Percentiles rank a stretch among this genome's conserved stretches.
Evolutionary conservation across 2,113 vertebrate species (phyloP).

Genomic region (Zosterops pallidus): DNA sequence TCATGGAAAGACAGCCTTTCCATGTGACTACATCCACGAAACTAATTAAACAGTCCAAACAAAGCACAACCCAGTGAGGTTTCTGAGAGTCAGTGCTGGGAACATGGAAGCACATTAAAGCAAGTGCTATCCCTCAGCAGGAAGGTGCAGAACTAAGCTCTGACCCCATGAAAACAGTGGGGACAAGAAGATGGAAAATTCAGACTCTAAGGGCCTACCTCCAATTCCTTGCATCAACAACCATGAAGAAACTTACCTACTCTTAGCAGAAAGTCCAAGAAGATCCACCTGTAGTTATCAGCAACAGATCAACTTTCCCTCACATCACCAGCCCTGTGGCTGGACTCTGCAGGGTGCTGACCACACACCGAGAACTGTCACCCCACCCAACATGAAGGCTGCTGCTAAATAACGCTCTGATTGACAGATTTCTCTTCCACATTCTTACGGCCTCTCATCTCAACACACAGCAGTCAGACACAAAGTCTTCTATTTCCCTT

Average conservation of each 20-base stretch:
- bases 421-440: not conserved
- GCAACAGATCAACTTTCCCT: not conserved
- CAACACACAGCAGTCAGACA: not conserved
- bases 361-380: not conserved
- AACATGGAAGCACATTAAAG: not conserved
- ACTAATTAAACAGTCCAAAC: not conserved
- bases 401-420: not conserved
- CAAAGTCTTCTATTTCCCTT: not conserved
- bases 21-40: not conserved
- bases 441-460: not conserved
- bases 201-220: fast-evolving
- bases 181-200: not conserved
- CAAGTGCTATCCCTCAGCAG: not conserved
- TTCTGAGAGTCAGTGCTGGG: not conserved
- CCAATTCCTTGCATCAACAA: not conserved
- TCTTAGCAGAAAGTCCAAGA: not conserved
- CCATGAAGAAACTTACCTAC: not conserved
- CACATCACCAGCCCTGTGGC: not conserved
- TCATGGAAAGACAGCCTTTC: not conserved
- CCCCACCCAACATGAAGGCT: not conserved
- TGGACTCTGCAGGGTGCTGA: not conserved
- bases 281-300: not conserved
- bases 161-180: fast-evolving
- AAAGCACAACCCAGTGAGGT: not conserved
- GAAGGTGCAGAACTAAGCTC: not conserved